Conservation (phyloP, 2,113 vertebrate genomes). For the Macquaria australasica region DNA sequence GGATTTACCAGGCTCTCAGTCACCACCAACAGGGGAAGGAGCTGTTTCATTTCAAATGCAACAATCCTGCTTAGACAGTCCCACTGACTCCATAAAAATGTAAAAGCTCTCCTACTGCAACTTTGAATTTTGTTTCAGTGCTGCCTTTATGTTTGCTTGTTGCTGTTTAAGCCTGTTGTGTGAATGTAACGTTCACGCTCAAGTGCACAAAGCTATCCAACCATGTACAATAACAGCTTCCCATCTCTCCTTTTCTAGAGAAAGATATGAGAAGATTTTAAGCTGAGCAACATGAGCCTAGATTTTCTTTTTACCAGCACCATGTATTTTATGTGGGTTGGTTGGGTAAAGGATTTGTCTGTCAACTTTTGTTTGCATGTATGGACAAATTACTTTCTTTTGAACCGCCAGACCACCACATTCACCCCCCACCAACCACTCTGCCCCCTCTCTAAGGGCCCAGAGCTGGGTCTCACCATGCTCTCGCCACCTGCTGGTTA, state of each 20-base stretch:
- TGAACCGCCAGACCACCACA: not conserved
- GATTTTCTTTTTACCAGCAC: not conserved
- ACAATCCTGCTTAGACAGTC: constrained; percentile 24
- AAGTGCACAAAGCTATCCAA: constrained; percentile 29
- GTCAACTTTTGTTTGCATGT: constrained; percentile 1
- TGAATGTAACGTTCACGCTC: not conserved
- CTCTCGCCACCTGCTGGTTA: constrained; percentile 69
- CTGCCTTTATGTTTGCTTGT: constrained; percentile 24
- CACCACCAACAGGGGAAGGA: not conserved
- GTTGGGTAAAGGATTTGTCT: not conserved
- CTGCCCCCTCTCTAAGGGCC: not conserved
- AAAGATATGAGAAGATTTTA: constrained; percentile 2
- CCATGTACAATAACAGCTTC: not conserved
- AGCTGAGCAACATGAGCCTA: not conserved
- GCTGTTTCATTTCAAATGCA: constrained; percentile 31
- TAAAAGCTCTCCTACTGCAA: constrained; percentile 18
- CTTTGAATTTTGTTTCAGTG: not conserved
- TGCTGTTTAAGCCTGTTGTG: constrained; percentile 24
- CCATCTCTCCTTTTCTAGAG: not conserved
- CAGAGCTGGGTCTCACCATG: constrained; percentile 29
- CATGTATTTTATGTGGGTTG: not conserved
- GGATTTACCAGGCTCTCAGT: constrained; percentile 6
- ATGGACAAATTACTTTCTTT: constrained; percentile 19
- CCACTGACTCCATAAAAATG: constrained; percentile 35
- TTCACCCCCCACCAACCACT: constrained; percentile 7